A percentile compares a stretch with the other conserved stretches of the same genome.
Conservation (phyloP, 2,888 invertebrate species). For the Micoletzkya japonica region DNA sequence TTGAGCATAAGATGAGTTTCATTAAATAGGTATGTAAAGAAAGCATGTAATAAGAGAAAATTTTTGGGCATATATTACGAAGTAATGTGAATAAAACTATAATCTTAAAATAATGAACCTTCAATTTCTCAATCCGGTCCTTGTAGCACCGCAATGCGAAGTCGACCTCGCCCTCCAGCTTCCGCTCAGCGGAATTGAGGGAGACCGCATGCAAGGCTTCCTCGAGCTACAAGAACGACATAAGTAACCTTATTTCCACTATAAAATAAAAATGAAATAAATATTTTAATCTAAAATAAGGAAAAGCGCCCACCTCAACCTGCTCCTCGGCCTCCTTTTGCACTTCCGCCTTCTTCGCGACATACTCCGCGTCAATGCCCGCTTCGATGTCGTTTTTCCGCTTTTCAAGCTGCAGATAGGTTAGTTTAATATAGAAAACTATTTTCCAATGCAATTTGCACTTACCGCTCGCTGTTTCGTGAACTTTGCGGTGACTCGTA, state of each 20-base stretch:
- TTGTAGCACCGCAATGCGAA: neutral
- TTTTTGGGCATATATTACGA: too few species aligned
- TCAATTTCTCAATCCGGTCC: too few species aligned
- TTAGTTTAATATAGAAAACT: neutral
- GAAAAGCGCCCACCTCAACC: neutral
- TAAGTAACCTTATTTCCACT: too few species aligned
- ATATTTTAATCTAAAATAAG: neutral
- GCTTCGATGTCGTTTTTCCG: neutral
- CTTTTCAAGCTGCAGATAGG: constrained; percentile 1
- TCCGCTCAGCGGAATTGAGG: too few species aligned
- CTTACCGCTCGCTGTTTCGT: constrained; percentile 12
- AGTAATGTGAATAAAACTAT: too few species aligned
- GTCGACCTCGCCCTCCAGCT: neutral
- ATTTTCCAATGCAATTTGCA: neutral
- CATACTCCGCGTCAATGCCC: neutral
- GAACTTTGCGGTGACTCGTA: neutral
- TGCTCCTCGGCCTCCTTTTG: neutral
- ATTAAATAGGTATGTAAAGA: too few species aligned
- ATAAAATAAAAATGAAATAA: too few species aligned
- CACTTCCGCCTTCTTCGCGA: neutral
- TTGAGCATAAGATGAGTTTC: too few species aligned
- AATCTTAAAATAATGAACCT: too few species aligned
- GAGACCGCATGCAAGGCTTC: too few species aligned
- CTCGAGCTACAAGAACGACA: too few species aligned
- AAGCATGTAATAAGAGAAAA: too few species aligned